These are phyloP conservation scores for Lysandra coridon DNA, from an alignment of 2,888 invertebrate genomes.

Conservation along the genomic window DNA sequence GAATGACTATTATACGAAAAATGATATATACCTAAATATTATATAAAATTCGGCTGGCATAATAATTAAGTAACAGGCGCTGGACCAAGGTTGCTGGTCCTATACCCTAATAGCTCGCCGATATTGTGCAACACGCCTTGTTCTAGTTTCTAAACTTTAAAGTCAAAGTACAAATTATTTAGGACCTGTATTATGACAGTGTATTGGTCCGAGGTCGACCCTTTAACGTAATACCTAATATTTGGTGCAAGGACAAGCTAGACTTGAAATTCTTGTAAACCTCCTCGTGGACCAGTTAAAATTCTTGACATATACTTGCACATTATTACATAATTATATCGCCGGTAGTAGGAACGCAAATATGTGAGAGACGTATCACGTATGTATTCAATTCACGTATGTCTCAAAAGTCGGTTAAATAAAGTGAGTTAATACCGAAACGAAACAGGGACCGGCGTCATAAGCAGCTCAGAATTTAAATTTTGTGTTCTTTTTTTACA, in stretches of 20 bases:
- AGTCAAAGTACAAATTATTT: slow-evolving; percentile 74
- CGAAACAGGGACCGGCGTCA: no score
- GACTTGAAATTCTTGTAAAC: slow-evolving; percentile 7
- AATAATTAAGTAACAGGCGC: slow-evolving; percentile 79
- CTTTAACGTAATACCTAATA: slow-evolving; percentile 23
- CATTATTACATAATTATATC: neutral
- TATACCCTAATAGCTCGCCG: slow-evolving; percentile 66
- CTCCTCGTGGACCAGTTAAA: neutral
- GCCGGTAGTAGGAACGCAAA: neutral
- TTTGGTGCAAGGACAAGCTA: neutral
- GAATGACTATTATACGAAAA: slow-evolving; percentile 45
- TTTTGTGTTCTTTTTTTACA: no score
- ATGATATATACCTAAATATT: slow-evolving; percentile 42
- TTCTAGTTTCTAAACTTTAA: slow-evolving; percentile 56
- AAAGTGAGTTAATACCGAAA: no score
- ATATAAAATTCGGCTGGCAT: slow-evolving; percentile 67
- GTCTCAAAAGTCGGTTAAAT: no score
- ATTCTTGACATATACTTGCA: neutral
- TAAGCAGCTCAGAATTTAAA: no score
- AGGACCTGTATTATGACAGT: slow-evolving; percentile 53
- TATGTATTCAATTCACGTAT: no score
- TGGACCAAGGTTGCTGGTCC: slow-evolving; percentile 68
- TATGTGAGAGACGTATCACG: no score
- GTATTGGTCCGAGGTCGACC: slow-evolving; percentile 31
- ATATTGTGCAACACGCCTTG: slow-evolving; percentile 52